Base-by-base conservation (phyloP, 2,113 vertebrate genomes). In the Mormyrus iriodes region DNA sequence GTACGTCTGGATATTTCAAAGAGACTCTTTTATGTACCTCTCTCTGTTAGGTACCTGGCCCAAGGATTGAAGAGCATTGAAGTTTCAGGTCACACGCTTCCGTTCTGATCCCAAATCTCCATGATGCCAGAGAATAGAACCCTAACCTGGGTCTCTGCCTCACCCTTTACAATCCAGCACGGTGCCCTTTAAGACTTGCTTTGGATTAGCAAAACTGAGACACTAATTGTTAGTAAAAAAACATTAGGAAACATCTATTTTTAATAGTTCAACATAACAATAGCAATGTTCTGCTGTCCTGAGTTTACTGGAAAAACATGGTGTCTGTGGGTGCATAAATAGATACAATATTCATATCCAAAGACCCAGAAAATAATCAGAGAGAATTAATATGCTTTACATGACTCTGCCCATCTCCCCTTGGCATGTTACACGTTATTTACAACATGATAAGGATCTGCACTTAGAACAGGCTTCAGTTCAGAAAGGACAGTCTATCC, bases 361-460 rank as follows among this genome's bases (percentile, higher is more conserved):
- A 85, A 90, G 87, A 79, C 85, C 65, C 88, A 90, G 91, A 85
- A 69, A 91, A 89, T 85, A 88, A 76, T 90, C 89, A 88, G 24
- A 83, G 65, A 86, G 90, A 90, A 92, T 91, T 52, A 8, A 91
- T 90, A 90, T 90, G 76, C 88, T 94, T 86, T 92, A 92, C 35
- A 84, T 89, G 91, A 82, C 89, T 90, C 61, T 44, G 0, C 87
- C 89, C 89, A 69, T 65, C 89, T 89, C 17, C 85, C 69, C 89
- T 88, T 87, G 35, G 35, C 88, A 44, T 91, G 89, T 89, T 88
- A 31, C 88, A 91, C 89, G 89, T 92, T 91, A 92, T 94, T 94
- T 92, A 93, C 91, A 91, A 91, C 91, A 86, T 87, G 93, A 93
- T 94, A 93, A 94, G 88, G 89, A 95, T 94, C 93, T 94, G 91